A percentile compares a stretch with the other conserved stretches of the same genome.
These are phyloP conservation scores for Drosophila neocordata DNA, from an alignment of 1,140 invertebrate species.

Conservation along the genomic window DNA sequence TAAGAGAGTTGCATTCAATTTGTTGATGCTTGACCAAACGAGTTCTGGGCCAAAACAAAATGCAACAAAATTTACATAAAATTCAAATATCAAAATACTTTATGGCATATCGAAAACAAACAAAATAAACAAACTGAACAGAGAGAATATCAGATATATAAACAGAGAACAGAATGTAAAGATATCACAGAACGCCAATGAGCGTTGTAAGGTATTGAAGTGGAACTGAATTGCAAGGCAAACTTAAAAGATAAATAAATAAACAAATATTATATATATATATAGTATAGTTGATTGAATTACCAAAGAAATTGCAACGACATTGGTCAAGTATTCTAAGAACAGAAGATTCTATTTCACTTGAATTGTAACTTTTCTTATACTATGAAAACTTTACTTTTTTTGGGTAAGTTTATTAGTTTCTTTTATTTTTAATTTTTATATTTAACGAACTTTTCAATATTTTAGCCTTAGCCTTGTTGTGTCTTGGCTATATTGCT, in stretches of 20 bases:
- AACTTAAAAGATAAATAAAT: background rate
- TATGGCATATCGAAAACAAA: constrained; percentile 54
- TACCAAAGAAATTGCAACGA: too few species aligned
- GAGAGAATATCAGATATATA: constrained; percentile 55
- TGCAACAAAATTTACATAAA: constrained; percentile 38
- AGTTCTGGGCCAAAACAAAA: constrained; percentile 26
- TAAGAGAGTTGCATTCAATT: constrained; percentile 30
- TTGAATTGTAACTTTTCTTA: background rate
- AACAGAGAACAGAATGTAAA: constrained; percentile 20
- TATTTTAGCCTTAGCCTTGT: constrained; percentile 32
- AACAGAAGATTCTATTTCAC: too few species aligned
- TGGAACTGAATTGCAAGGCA: background rate
- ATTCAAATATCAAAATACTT: constrained; percentile 44
- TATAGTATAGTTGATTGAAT: too few species aligned
- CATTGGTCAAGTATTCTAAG: background rate
- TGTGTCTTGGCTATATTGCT: constrained; percentile 28
- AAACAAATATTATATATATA: too few species aligned
- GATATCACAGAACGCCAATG: constrained; percentile 44
- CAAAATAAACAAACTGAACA: constrained; percentile 12
- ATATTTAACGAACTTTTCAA: background rate
- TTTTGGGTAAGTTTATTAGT: constrained; percentile 47
- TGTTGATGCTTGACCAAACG: constrained; percentile 36
- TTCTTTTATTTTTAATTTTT: background rate
- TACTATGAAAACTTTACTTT: constrained; percentile 44
- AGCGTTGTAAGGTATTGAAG: constrained; percentile 20